These are phyloP conservation scores for Ophiothrix spiculata DNA, from an alignment of 35 echinoderm and acorn worm species.

Conservation along the genomic window DNA sequence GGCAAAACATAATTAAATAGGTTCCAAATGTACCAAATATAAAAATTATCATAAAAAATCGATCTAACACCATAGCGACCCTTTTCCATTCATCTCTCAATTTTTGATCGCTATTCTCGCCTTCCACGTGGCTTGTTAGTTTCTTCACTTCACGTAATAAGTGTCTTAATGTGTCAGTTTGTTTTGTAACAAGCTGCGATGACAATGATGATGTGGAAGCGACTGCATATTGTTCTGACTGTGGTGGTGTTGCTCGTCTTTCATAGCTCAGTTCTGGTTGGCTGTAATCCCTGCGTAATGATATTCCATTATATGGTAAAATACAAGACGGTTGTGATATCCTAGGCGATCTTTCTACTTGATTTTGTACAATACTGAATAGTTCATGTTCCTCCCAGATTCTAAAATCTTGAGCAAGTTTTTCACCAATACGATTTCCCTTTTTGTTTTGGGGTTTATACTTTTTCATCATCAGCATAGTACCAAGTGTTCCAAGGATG, in stretches of 20 bases:
- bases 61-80: conserved; percentile 77
- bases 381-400: conserved; percentile 75
- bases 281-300: background rate
- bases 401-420: conserved; percentile 36
- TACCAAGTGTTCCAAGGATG: conserved; percentile 53
- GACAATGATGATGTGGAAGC: conserved; percentile 15
- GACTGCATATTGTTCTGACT: background rate
- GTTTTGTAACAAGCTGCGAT: conserved; percentile 3
- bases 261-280: background rate
- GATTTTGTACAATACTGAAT: conserved; percentile 50
- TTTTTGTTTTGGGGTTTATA: background rate
- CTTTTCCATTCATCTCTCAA: conserved; percentile 74
- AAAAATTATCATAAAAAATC: conserved; percentile 73
- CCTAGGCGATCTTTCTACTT: conserved; percentile 31
- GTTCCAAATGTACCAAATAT: conserved; percentile 57
- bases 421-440: conserved; percentile 6
- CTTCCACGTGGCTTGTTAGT: conserved; percentile 41
- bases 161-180: conserved; percentile 25
- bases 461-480: conserved; percentile 14
- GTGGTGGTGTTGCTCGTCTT: conserved; percentile 3
- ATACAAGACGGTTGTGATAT: background rate
- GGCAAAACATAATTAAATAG: conserved; percentile 54
- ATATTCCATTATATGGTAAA: conserved; percentile 23
- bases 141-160: conserved; percentile 67
- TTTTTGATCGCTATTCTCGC: conserved; percentile 50